Base-by-base conservation (phyloP, 1,140 invertebrate species). In the Xylocopa sonorina region DNA sequence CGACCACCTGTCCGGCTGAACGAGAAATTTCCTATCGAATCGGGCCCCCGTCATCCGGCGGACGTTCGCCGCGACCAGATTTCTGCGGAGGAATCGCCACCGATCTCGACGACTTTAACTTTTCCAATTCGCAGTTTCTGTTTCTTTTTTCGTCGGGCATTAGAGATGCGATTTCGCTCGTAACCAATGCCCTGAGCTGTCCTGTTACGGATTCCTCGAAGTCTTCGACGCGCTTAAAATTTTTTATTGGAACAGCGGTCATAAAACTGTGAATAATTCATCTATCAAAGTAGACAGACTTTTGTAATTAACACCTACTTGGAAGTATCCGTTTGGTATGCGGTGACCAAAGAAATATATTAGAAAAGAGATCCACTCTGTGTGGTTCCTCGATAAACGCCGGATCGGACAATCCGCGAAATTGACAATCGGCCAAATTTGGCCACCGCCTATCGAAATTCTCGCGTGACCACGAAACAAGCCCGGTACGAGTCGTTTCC, bases 1-100 rank as follows among this genome's bases (percentile, higher is more conserved):
- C 79, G 68, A 87, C 74, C 87, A 88, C 87, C 87, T 88, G 85
- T 88, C 87, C 74, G 29, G 27, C 46, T 46, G 73, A 51, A 66
- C 80, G 85, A 85, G 81, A 85, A 87, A 73, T 73, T 62, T 78
- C 76, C 57, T 78, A 62, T 77, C 83, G 75, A 72, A 73, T 63
- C 46, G 55, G 67, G 43, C 72, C 57, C 51, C 41, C 48, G 67
- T 80, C 82, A 72, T 79, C 78, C 78, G 66, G 67, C 72, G 71
- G 67, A 81, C 75, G 69, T 72, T 81, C 63, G 66, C 46, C 16
- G 12, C 53, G 71, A 43, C 55, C 68, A 72, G 77, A 73, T 78
- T 72, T 78, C 38, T 64, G 29, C 68, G 46, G 50, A 29, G 38
- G 27, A 27, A 53, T 14, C 21, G 18, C 9, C 24, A 16, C 10